These are phyloP conservation scores for Epinephelus moara DNA, from an alignment of 2,113 vertebrate genomes.

Conservation along the genomic window DNA sequence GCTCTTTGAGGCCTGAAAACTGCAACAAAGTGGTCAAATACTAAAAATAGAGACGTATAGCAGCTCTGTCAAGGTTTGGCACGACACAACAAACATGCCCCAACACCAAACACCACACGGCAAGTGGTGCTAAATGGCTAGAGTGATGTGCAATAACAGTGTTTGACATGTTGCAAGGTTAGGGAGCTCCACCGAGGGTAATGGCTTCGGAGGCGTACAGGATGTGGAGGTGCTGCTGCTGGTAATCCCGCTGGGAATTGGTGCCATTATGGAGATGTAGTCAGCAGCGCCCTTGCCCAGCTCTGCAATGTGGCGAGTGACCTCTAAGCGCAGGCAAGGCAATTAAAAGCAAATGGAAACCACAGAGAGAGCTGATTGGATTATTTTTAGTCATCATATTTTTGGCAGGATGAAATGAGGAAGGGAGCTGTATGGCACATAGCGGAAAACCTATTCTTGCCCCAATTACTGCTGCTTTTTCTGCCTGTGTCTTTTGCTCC, in stretches of 20 bases:
- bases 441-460: constrained; percentile 47
- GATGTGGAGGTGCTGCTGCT: constrained; percentile 19
- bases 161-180: constrained; percentile 45
- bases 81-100: constrained; percentile 21
- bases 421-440: constrained; percentile 1
- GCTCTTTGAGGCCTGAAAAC: background rate
- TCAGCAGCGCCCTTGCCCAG: constrained; percentile 37
- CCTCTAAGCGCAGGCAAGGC: constrained; percentile 51
- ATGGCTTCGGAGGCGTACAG: constrained; percentile 41
- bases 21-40: background rate
- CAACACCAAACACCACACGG: constrained; percentile 24
- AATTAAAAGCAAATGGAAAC: constrained; percentile 71
- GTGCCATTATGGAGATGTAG: constrained; percentile 57
- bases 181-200: constrained; percentile 41
- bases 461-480: constrained; percentile 51
- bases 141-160: constrained; percentile 7
- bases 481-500: constrained; percentile 19
- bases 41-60: background rate
- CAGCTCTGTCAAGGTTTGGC: background rate
- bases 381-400: constrained; percentile 58
- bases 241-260: constrained; percentile 52
- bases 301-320: constrained; percentile 48
- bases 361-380: constrained; percentile 60
- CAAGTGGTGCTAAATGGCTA: constrained; percentile 37
- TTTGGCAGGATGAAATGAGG: constrained; percentile 40